Evolutionary conservation across 2,113 vertebrate genomes (phyloP), one percentile per base, ranked within the genome.

Genomic region (Jacana jacana): DNA sequence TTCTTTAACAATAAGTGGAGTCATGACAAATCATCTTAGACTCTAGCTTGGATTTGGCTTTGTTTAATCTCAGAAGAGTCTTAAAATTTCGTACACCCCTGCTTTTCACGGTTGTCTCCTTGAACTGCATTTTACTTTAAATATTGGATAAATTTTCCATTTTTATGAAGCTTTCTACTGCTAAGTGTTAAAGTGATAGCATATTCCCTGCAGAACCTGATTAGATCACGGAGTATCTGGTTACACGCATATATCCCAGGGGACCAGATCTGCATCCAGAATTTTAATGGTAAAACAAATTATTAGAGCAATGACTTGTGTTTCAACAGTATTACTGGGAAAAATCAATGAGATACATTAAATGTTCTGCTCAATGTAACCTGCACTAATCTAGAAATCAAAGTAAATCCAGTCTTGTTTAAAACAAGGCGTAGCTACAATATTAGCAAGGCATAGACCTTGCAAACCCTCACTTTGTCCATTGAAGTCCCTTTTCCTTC

Each of bases 251-350:
- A 89, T 89, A 92, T 58, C 83, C 61, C 57, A 65, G 40, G 57
- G 40, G 90, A 86, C 40, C 57, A 81, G 52, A 94, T 91, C 80
- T 84, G 78, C 77, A 84, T 94, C 82, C 39, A 76, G 80, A 86
- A 94, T 93, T 95, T 87, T 87, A 96, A 95, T 63, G 40, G 57
- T 86, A 88, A 84, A 95, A 71, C 65, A 96, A 94, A 95, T 90
- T 1, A 95, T 92, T 84, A 84, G 52, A 96, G 57, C 35, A 75
- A 40, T 84, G 70, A 93, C 69, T 91, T 90, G 39, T 68, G 55
- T 71, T 93, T 75, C 90, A 94, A 84, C 65, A 81, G 68, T 48
- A 92, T 92, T 88, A 93, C 22, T 58, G 52, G 22, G 65, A 89
- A 93, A 93, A 94, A 92, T 84, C 92, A 91, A 89, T 94, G 65